Evolutionary conservation across 2,113 vertebrate species (phyloP).

Genomic region (Opisthocomus hoazin): DNA sequence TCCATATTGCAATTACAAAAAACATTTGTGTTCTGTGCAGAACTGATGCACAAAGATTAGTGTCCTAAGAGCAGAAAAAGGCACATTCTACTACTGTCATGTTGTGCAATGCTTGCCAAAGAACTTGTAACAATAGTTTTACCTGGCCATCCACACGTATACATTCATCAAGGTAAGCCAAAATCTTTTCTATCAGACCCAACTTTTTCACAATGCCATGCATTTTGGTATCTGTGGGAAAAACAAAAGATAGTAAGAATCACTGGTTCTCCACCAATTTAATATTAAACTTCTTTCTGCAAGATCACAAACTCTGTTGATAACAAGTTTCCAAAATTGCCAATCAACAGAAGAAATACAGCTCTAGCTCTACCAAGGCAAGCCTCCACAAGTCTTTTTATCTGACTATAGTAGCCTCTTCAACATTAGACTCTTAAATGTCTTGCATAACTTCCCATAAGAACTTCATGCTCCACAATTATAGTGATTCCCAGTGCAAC

Average conservation of each 20-base stretch:
- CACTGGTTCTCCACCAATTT: not conserved
- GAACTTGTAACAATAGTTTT: not conserved
- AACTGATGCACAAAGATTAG: not conserved
- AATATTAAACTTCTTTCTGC: not conserved
- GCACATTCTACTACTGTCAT: not conserved
- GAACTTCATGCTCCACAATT: not conserved
- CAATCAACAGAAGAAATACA: not conserved
- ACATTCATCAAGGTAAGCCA: slow-evolving; percentile 77
- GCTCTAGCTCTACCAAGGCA: not conserved
- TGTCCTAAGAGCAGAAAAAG: not conserved
- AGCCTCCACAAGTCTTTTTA: not conserved
- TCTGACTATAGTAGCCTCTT: not conserved
- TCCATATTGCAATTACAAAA: not conserved
- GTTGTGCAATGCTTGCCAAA: not conserved
- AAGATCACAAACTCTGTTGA: not conserved
- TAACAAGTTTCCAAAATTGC: not conserved
- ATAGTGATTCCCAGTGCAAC: not conserved
- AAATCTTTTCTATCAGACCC: slow-evolving; percentile 78
- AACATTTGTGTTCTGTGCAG: not conserved
- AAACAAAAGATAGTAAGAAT: not conserved
- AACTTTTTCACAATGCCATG: slow-evolving; percentile 83
- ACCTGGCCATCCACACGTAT: slow-evolving; percentile 82
- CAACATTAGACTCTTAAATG: not conserved
- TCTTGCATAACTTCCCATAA: not conserved
- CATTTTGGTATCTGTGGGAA: slow-evolving; percentile 80